Evolutionary conservation across 2,113 vertebrate species (phyloP).

Genomic region (Sander vitreus): DNA sequence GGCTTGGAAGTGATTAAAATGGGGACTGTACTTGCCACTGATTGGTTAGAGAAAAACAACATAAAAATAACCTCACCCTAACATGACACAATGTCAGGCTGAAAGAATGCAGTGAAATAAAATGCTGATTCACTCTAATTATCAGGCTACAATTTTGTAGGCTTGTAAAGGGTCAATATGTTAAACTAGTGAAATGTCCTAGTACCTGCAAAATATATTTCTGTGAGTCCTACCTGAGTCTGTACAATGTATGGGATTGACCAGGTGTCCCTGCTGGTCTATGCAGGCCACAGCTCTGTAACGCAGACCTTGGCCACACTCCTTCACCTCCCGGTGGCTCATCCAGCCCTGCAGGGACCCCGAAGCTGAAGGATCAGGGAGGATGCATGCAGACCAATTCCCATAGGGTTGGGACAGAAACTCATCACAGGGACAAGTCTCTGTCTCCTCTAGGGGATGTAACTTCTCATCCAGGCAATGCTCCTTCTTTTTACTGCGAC

Average conservation of each 20-base stretch:
- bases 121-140: not conserved
- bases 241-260: slow-evolving; percentile 87
- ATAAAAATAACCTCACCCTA: not conserved
- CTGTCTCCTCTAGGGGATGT: slow-evolving; percentile 89
- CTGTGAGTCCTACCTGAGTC: slow-evolving; percentile 85
- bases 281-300: slow-evolving; percentile 89
- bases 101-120: not conserved
- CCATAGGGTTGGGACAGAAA: slow-evolving; percentile 89
- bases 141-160: not conserved
- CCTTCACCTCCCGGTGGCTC: slow-evolving; percentile 72
- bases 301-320: slow-evolving; percentile 90
- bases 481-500: slow-evolving; percentile 94
- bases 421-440: slow-evolving; percentile 88
- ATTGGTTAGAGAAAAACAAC: not conserved
- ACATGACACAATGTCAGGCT: not conserved
- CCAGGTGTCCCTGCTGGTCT: slow-evolving; percentile 85
- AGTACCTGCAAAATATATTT: not conserved
- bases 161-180: not conserved
- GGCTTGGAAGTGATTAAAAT: not conserved
- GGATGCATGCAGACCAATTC: slow-evolving; percentile 95
- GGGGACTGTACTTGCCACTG: not conserved
- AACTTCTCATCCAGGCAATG: slow-evolving; percentile 88
- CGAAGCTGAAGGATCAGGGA: slow-evolving; percentile 72
- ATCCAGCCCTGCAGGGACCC: slow-evolving; percentile 64
- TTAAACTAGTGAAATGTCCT: no score